Evolutionary conservation across 2,888 invertebrate species (phyloP).

Genomic region (Uropetala carovei): DNA sequence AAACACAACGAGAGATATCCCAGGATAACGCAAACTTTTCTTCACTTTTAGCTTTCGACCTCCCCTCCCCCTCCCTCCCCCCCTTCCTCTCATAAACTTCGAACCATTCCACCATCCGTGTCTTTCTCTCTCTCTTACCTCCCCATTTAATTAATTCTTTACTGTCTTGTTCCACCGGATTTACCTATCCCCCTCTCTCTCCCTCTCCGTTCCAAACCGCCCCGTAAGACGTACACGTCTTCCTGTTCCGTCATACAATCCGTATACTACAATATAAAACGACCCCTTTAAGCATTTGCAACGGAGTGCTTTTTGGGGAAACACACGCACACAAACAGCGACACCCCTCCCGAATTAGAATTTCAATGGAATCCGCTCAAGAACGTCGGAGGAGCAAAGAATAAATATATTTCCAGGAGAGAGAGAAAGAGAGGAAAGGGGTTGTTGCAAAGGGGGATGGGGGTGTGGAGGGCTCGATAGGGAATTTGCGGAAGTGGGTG

Average conservation of each 20-base stretch:
- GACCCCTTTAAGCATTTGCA: slow-evolving; percentile 46
- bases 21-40: slow-evolving; percentile 44
- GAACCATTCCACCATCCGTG: neutral
- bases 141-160: slow-evolving; percentile 46
- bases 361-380: slow-evolving; percentile 54
- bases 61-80: neutral
- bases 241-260: slow-evolving; percentile 53
- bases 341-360: slow-evolving; percentile 48
- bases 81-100: too few relatives aligned
- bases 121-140: neutral
- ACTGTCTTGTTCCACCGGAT: slow-evolving; percentile 50
- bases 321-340: slow-evolving; percentile 16
- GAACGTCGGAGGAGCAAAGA: slow-evolving; percentile 15
- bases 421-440: neutral
- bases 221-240: neutral
- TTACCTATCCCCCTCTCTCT: slow-evolving; percentile 15
- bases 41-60: slow-evolving; percentile 47
- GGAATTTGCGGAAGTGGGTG: neutral
- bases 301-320: slow-evolving; percentile 42
- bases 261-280: slow-evolving; percentile 40
- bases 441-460: neutral
- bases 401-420: slow-evolving; percentile 16
- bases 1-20: slow-evolving; percentile 50
- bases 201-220: neutral
- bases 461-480: neutral